Base-by-base conservation (phyloP, 2,113 vertebrate species). In the Colinus virginianus region DNA sequence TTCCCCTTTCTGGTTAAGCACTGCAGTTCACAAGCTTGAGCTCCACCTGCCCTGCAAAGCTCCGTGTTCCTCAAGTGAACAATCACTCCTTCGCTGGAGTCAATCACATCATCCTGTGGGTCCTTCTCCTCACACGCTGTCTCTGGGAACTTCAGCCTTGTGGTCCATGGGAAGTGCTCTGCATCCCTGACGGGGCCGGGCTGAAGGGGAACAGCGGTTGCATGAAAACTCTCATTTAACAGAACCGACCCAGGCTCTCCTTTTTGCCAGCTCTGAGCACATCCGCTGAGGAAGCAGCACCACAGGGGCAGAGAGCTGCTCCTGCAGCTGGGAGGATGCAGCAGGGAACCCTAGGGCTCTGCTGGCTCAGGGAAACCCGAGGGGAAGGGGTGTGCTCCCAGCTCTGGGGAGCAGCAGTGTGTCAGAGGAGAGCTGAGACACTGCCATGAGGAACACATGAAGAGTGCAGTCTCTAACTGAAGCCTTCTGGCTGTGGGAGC, bases 101-200 rank as follows among this genome's bases (percentile, higher is more conserved):
- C 17, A 49, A 68, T 7, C 4, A 7, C 25, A 7, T 21, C 34
- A 13, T 48, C 7, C 30, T 34, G 18, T 3, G 40, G 8, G 1
- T 48, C 58, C 53, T 82, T 5, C 58, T 18, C 49, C 49, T 8
- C 11, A 4, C 20, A 61, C 30, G 64, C 25, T 30, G 13, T 21
- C 28, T 20, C 28, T 20, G 3, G 2, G 48, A 34, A 12, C 34
- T 43, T 13, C 67, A 38, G 36, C 5, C 55, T 62, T 28, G 3
- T 43, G 32, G 3, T 2, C 43, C 1, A 2, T 69, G 28, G 61
- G 22, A 59, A 22, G 32, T 1, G 3, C 1, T 22, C 7, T 1
- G 13, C 2, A 42, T 4, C 4, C 8, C 20, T 40, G 18, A 32
- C 4, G 30, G 34, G 4, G 3, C 0, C 0, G 2, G 74, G 40